Base-by-base conservation (phyloP, 2,797 vertebrate species). In the Enoplosus armatus region DNA sequence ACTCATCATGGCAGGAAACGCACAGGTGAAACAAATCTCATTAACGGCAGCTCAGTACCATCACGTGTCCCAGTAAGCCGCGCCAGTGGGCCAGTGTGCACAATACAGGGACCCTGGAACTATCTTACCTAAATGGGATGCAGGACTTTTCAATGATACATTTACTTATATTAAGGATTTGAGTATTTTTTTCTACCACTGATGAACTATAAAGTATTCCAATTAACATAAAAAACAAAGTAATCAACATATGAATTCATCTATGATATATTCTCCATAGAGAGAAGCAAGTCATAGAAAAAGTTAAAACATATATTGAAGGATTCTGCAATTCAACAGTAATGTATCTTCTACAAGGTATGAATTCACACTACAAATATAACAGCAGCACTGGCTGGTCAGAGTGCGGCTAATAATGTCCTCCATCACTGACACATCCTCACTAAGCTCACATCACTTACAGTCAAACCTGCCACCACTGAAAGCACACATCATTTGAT, bases 401-500 rank as follows among this genome's bases (percentile, higher is more conserved):
- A 37, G 10, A 63, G 26, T 26, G 41, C 2, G 15, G 15, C 11
- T 45, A 26, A 41, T 66, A 39, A 37, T 18, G n/a, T 50, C 29
- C 18, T 65, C 18, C 33, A 66, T 41, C 26, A 31, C 8, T 37
- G 3, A 35, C 45, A 26, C 51, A 50, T 12, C 8, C 56, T 1
- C 15, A 48, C 14, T 33, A 35, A 15, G 47, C 47, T 61, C 55
- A 35, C 33, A 26, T 20, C 39, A 22, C 31, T 31, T 24, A 35
- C 3, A 43, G n/a, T 72, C 58, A 59, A 59, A 47, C 54, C 8
- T 24, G 33, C 50, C 50, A 7, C 4, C 4, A 1, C 16, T 3
- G 2, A 63, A 62, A 58, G 8, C 24, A 18, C 18, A 50, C 12
- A 0, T 66, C 45, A 69, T 75, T 58, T 27, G 33, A 77, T 84